These are phyloP conservation scores for Varanus komodoensis DNA, from an alignment of 2,113 vertebrate genomes.

Conservation along the genomic window DNA sequence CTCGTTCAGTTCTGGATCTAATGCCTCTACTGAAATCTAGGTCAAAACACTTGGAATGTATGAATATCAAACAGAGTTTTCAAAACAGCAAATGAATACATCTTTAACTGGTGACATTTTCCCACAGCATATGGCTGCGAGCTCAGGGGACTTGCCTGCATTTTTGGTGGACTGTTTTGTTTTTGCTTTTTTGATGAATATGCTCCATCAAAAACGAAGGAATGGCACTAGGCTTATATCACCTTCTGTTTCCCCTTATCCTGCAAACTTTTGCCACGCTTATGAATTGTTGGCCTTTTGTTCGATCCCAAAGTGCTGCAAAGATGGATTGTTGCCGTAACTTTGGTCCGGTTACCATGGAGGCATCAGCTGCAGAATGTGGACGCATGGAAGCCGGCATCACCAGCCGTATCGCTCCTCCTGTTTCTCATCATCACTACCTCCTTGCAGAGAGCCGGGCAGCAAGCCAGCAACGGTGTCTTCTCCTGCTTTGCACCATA, in stretches of 20 bases:
- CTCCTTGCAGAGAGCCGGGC: no score
- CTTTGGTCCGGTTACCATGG: slow-evolving; percentile 65
- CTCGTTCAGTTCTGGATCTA: slow-evolving; percentile 85
- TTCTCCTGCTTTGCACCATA: no score
- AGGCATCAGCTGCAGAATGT: slow-evolving; percentile 13
- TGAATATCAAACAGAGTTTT: slow-evolving; percentile 95
- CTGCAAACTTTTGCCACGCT: slow-evolving; percentile 80
- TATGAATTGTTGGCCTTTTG: slow-evolving; percentile 73
- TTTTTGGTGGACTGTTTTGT: slow-evolving; percentile 80
- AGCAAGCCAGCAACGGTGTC: no score
- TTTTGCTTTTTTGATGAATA: slow-evolving; percentile 98
- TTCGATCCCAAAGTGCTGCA: slow-evolving; percentile 66
- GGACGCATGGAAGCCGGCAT: background rate
- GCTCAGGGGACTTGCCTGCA: slow-evolving; percentile 92
- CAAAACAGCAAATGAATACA: slow-evolving; percentile 95
- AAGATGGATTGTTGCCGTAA: slow-evolving; percentile 63
- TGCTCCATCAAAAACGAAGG: slow-evolving; percentile 90
- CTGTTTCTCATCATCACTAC: no score
- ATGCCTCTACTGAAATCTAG: slow-evolving; percentile 86
- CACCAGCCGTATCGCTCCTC: background rate
- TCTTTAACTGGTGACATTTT: slow-evolving; percentile 99
- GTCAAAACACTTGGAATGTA: slow-evolving; percentile 91
- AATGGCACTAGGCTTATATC: slow-evolving; percentile 87
- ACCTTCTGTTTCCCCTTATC: slow-evolving; percentile 94
- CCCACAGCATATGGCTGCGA: slow-evolving; percentile 91